Percentiles rank a stretch among this genome's conserved stretches.
phyloP scores from a whole-genome alignment of 2,113 vertebrate genomes.

The Chitala chitala region DNA sequence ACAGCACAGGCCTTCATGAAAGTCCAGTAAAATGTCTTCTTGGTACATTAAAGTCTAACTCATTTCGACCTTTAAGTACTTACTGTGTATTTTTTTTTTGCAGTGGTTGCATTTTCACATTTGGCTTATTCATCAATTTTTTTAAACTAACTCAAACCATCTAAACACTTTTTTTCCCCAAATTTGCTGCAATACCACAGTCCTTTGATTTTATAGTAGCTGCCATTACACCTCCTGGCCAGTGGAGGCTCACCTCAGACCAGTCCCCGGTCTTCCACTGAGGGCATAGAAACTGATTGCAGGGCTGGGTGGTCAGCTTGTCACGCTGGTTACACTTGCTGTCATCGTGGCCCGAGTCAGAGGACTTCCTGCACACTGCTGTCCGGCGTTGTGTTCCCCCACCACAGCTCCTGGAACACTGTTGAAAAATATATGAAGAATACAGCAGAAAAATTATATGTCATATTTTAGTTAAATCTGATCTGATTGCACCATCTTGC shows the following conservation, averaged over 20 bases:
- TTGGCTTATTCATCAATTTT: not conserved
- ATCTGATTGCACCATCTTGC: no score
- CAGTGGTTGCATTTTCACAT: not conserved
- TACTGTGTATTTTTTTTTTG: not conserved
- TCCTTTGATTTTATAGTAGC: no score
- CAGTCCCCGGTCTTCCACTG: constrained; percentile 89
- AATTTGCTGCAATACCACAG: not conserved
- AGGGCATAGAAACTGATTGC: constrained; percentile 85
- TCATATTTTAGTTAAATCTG: no score
- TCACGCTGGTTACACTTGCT: constrained; percentile 87
- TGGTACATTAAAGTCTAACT: constrained; percentile 14
- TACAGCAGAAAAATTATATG: no score
- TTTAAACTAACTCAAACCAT: no score
- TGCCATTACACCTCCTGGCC: no score
- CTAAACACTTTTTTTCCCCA: no score
- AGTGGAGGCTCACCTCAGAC: constrained; percentile 78
- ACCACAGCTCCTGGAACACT: constrained; percentile 94
- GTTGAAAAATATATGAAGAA: constrained; percentile 16
- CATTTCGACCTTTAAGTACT: not conserved
- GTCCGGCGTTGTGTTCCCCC: constrained; percentile 77
- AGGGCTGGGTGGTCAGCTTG: constrained; percentile 75
- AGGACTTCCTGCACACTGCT: constrained; percentile 78
- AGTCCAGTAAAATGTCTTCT: constrained; percentile 39
- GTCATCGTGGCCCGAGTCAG: constrained; percentile 72
- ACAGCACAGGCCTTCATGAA: constrained; percentile 38